Evolutionary conservation across 2,888 invertebrate species (phyloP).

Genomic region (Dolichomitus sp.): DNA sequence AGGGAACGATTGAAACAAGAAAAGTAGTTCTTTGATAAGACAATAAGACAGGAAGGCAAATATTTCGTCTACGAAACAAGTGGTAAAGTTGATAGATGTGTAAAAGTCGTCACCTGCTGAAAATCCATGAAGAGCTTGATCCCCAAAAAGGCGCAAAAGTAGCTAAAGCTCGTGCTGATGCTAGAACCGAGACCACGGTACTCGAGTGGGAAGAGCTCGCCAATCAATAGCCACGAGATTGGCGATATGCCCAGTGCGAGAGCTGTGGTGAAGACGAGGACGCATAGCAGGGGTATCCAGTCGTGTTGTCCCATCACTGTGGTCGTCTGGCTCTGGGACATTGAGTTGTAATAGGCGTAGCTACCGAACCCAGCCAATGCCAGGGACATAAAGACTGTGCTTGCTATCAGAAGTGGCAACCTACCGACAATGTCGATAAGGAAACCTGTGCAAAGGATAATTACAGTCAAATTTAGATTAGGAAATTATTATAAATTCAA

Average conservation of each 20-base stretch:
- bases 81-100: background rate
- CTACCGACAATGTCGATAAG: slow-evolving; percentile 95
- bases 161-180: slow-evolving; percentile 94
- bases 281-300: slow-evolving; percentile 94
- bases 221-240: slow-evolving; percentile 94
- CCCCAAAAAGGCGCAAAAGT: slow-evolving; percentile 94
- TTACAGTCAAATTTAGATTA: slow-evolving; percentile 38
- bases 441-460: slow-evolving; percentile 85
- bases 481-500: background rate
- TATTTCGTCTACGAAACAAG: no score
- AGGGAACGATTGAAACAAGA: no score
- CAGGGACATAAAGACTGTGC: slow-evolving; percentile 94
- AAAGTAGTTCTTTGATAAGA: no score
- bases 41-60: no score
- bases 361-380: slow-evolving; percentile 95
- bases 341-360: slow-evolving; percentile 92
- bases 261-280: slow-evolving; percentile 94
- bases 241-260: slow-evolving; percentile 96
- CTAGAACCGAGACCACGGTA: slow-evolving; percentile 95
- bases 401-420: slow-evolving; percentile 93
- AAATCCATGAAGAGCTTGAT: slow-evolving; percentile 96
- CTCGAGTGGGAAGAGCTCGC: slow-evolving; percentile 94
- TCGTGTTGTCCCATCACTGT: slow-evolving; percentile 89
- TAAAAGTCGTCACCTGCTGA: slow-evolving; percentile 86
- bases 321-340: slow-evolving; percentile 78